phyloP scores from a whole-genome alignment of 2,113 vertebrate species.

The Mionectes macconnelli region DNA sequence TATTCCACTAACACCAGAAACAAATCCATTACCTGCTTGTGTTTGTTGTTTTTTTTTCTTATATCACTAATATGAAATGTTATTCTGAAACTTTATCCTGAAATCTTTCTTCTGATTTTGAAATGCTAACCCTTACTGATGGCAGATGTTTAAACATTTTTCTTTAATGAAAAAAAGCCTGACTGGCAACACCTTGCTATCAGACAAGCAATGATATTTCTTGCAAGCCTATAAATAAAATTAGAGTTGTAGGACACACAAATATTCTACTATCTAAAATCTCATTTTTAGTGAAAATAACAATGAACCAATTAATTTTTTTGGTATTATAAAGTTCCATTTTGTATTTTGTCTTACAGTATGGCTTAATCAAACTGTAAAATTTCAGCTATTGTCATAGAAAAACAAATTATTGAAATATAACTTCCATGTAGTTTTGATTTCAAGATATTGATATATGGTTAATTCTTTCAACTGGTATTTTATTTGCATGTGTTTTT shows the following conservation, averaged over 20 bases:
- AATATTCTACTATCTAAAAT: not conserved
- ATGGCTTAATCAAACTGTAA: not conserved
- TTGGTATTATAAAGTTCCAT: not conserved
- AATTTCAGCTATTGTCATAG: not conserved
- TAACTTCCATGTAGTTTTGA: not conserved
- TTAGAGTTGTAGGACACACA: not conserved
- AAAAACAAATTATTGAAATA: not conserved
- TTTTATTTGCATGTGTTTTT: not conserved
- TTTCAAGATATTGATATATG: not conserved
- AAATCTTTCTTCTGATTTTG: not conserved
- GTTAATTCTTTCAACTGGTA: not conserved
- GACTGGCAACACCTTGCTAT: not conserved
- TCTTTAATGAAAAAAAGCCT: not conserved
- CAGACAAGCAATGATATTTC: not conserved
- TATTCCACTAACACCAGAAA: not conserved
- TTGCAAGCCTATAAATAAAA: not conserved
- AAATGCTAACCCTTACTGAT: not conserved
- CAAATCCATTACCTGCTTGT: fast-evolving
- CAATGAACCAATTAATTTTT: not conserved
- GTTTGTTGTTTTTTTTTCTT: not conserved
- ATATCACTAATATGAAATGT: not conserved
- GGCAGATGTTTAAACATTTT: not conserved
- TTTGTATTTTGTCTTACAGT: not conserved
- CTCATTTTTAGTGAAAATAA: not conserved
- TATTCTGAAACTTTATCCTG: not conserved